phyloP scores from a whole-genome alignment of 2,888 invertebrate genomes.

The Sicus ferrugineus region DNA sequence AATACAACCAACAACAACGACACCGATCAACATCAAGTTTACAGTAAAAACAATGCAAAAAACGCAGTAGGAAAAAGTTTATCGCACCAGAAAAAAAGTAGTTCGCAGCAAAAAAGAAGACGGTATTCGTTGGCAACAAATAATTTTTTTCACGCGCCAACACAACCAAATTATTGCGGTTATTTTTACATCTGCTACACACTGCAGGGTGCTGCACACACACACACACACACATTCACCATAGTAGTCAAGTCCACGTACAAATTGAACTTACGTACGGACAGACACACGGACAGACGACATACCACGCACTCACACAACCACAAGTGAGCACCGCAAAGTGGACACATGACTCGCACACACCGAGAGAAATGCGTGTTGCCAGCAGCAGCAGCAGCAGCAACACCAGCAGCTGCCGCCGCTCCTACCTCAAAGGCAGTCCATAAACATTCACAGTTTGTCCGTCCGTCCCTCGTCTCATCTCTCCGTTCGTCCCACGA shows the following conservation, averaged over 20 bases:
- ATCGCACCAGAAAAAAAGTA: neutral
- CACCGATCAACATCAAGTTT: neutral
- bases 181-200: slow-evolving; percentile 30
- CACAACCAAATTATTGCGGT: slow-evolving; percentile 32
- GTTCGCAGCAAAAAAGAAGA: neutral
- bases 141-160: slow-evolving; percentile 23
- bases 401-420: neutral
- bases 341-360: neutral
- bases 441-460: neutral
- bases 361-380: neutral
- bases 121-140: slow-evolving; percentile 21
- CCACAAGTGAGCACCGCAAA: neutral
- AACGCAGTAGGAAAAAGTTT: neutral
- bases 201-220: neutral
- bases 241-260: neutral
- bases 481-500: neutral
- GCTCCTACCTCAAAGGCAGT: neutral
- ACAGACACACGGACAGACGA: neutral
- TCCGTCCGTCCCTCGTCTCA: neutral
- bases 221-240: slow-evolving; percentile 4
- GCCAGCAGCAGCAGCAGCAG: neutral
- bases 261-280: neutral
- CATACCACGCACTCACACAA: neutral
- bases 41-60: neutral
- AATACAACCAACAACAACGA: neutral